These are phyloP conservation scores for Rhagoletis zephyria DNA, from an alignment of 1,140 invertebrate species.

Conservation along the genomic window DNA sequence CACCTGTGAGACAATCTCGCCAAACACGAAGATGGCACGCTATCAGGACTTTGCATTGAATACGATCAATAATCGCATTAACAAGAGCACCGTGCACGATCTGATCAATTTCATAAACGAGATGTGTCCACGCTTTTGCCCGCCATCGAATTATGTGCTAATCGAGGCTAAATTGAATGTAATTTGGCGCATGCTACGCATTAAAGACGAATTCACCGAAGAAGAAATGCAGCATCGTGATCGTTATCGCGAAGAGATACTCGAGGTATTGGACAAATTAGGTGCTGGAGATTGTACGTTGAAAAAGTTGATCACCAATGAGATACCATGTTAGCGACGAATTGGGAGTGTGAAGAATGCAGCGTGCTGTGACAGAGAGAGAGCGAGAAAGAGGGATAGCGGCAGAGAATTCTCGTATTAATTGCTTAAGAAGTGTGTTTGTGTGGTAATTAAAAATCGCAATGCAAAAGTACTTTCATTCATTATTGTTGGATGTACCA, in stretches of 20 bases:
- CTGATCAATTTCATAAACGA: constrained; percentile 72
- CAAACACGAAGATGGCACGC: constrained; percentile 68
- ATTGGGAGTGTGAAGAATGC: neutral
- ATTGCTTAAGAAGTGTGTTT: constrained; percentile 21
- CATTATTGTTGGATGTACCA: no score
- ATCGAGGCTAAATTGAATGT: constrained; percentile 71
- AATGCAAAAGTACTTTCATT: neutral
- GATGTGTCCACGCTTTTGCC: constrained; percentile 69
- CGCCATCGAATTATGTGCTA: constrained; percentile 69
- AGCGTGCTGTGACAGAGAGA: neutral
- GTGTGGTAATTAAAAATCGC: neutral
- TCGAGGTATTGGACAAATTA: constrained; percentile 72
- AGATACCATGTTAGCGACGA: constrained; percentile 60
- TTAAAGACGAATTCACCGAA: constrained; percentile 62
- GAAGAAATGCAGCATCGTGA: constrained; percentile 69
- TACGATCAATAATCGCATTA: constrained; percentile 71
- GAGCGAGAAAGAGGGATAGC: constrained; percentile 8
- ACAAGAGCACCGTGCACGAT: constrained; percentile 66
- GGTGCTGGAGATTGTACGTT: constrained; percentile 73
- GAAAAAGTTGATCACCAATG: constrained; percentile 71
- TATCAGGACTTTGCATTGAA: constrained; percentile 71
- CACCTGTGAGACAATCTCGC: constrained; percentile 67
- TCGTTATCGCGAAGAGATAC: constrained; percentile 72
- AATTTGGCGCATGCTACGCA: constrained; percentile 69
- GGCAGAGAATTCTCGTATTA: neutral